Base-by-base conservation (phyloP, 2,797 vertebrate genomes). In the Microctenopoma stevenorrisi region DNA sequence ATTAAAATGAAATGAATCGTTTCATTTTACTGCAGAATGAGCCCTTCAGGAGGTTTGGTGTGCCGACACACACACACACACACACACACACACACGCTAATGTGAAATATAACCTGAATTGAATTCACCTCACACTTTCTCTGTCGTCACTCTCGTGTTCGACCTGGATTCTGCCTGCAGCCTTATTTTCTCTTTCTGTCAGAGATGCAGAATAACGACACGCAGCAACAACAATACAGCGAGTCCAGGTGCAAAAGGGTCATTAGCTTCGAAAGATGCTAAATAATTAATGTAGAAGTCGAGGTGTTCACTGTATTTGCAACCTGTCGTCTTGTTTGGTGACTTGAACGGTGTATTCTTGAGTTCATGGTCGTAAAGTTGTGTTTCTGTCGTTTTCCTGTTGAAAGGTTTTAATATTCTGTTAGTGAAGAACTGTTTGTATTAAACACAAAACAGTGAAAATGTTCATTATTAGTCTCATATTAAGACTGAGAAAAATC, bases 1-100 rank as follows among this genome's bases (percentile, higher is more conserved):
- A 89, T 88, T 76, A 73, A 86, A 88, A 79, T 26, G 49, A 78
- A 86, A 87, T 54, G 33, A 81, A 80, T 78, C 14, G 60, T 74
- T 88, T 83, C 37, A 68, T 69, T 82, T 84, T 64, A 46, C 65
- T 16, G 61, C 67, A 54, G 63, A 78, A 62, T 8, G 55, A 79
- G 69, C 35, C 64, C 81, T 83, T 28, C 63, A 64, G 70, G 80
- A 62, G 59, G 61, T 58, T 58, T 43, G 5, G 22, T 22, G 15
- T 51, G 26, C 22, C 52, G 1, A 11, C 3, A 60, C 47, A 67
- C 47, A 59, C 49, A 11, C 55, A 46, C 42, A 30, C 18, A 64
- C 48, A 40, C 22, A 52, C 61, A 30, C 50, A 55, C 18, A 57
- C 57, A 64, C 12, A 16, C 12, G 42, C 15, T 46, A 7, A 46